Percentiles rank a stretch among this genome's conserved stretches.
Evolutionary conservation across 2,797 vertebrate species (phyloP).

Genomic region (Cottoperca gobio): DNA sequence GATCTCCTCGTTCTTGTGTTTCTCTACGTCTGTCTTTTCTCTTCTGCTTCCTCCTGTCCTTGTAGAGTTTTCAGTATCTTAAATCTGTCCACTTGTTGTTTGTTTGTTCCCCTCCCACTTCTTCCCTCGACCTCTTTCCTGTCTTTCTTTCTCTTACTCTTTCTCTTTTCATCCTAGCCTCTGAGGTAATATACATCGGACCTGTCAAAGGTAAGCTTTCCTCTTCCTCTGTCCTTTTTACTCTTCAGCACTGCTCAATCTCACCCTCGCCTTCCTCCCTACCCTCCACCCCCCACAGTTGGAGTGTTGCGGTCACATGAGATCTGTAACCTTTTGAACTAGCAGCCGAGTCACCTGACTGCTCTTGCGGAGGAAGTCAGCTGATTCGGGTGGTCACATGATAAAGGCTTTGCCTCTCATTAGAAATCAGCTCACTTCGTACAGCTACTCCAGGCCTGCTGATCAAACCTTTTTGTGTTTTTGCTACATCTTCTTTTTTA

Average conservation of each 20-base stretch:
- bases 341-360: conserved; percentile 75
- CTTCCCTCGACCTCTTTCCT: conserved; percentile 54
- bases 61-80: conserved; percentile 54
- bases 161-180: conserved; percentile 91
- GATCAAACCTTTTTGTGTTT: too few relatives aligned
- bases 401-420: conserved; percentile 63
- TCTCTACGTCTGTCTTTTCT: conserved; percentile 42
- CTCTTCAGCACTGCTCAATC: conserved; percentile 72
- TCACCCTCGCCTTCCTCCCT: conserved; percentile 39
- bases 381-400: conserved; percentile 72
- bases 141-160: conserved; percentile 64
- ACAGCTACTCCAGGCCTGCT: conserved; percentile 43
- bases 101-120: conserved; percentile 58
- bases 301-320: conserved; percentile 72
- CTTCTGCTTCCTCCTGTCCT: conserved; percentile 44
- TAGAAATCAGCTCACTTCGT: conserved; percentile 53
- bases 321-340: conserved; percentile 58
- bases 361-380: conserved; percentile 60
- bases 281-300: conserved; percentile 49
- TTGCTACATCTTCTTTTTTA: background rate
- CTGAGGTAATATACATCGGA: conserved; percentile 99
- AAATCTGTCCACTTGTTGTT: conserved; percentile 78
- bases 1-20: conserved; percentile 56
- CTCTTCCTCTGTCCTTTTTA: conserved; percentile 74
- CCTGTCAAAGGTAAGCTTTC: conserved; percentile 99